Conservation (phyloP, 2,888 invertebrate species). For the Orthosia gracilis region DNA sequence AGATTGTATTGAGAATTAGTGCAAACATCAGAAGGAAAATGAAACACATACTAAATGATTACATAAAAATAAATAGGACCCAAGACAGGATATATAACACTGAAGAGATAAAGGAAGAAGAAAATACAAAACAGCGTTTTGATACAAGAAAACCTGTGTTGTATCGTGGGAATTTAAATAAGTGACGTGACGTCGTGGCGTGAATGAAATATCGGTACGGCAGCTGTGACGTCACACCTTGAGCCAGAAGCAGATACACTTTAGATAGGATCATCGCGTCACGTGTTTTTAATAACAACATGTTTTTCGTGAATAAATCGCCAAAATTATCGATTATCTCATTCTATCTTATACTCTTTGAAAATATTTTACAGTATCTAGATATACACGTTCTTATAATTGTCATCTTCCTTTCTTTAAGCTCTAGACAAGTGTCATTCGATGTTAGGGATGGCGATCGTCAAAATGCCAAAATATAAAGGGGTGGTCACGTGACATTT, state of each 20-base stretch:
- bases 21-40: too few relatives aligned
- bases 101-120: background rate
- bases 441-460: too few relatives aligned
- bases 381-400: background rate
- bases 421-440: too few relatives aligned
- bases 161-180: constrained; percentile 21
- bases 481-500: too few relatives aligned
- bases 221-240: constrained; percentile 12
- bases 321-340: too few relatives aligned
- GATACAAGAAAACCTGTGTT: constrained; percentile 10
- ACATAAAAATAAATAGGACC: background rate
- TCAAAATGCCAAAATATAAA: too few relatives aligned
- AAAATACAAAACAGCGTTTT: background rate
- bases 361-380: background rate
- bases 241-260: background rate
- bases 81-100: background rate
- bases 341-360: too few relatives aligned
- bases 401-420: too few relatives aligned
- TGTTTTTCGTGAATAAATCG: background rate
- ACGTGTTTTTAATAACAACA: background rate
- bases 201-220: constrained; percentile 15
- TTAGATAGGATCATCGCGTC: background rate
- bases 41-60: background rate
- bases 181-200: background rate
- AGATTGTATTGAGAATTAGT: too few relatives aligned